phyloP scores from a whole-genome alignment of 2,888 invertebrate species.

The Hofmannophila pseudospretella region DNA sequence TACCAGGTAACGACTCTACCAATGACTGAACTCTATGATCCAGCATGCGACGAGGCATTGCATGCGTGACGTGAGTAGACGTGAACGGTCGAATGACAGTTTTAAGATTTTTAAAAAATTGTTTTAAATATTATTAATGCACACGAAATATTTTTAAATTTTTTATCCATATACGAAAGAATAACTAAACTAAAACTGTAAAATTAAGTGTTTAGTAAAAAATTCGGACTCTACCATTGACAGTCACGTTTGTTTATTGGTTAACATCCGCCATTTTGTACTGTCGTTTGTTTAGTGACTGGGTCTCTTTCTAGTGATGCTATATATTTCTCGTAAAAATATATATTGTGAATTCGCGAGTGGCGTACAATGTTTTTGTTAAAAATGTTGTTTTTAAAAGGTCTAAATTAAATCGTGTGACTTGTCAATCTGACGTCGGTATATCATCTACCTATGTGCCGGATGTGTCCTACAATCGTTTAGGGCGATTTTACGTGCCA shows the following conservation, averaged over 20 bases:
- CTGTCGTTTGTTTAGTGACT: constrained; percentile 78
- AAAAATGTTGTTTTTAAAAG: constrained; percentile 61
- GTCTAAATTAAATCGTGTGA: constrained; percentile 62
- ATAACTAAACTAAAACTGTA: constrained; percentile 30
- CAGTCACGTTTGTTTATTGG: constrained; percentile 76
- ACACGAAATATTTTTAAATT: constrained; percentile 61
- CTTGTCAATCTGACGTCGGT: constrained; percentile 70
- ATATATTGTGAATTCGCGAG: constrained; percentile 59
- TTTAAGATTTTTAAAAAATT: constrained; percentile 58
- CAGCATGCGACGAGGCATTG: too few relatives aligned
- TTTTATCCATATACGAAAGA: constrained; percentile 53
- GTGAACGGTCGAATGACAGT: constrained; percentile 57
- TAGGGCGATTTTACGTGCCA: constrained; percentile 78
- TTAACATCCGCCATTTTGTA: constrained; percentile 78
- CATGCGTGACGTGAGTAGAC: constrained; percentile 37
- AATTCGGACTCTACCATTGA: constrained; percentile 49
- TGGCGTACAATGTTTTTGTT: constrained; percentile 71
- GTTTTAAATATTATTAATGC: constrained; percentile 51
- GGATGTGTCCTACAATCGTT: constrained; percentile 77
- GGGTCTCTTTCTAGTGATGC: constrained; percentile 63
- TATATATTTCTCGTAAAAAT: constrained; percentile 56
- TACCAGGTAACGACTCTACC: too few relatives aligned
- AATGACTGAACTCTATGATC: too few relatives aligned
- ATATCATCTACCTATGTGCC: constrained; percentile 66
- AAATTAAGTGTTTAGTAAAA: constrained; percentile 44